These are phyloP conservation scores for Acromyrmex echinatior DNA, from an alignment of 1,140 invertebrate genomes.

Conservation along the genomic window DNA sequence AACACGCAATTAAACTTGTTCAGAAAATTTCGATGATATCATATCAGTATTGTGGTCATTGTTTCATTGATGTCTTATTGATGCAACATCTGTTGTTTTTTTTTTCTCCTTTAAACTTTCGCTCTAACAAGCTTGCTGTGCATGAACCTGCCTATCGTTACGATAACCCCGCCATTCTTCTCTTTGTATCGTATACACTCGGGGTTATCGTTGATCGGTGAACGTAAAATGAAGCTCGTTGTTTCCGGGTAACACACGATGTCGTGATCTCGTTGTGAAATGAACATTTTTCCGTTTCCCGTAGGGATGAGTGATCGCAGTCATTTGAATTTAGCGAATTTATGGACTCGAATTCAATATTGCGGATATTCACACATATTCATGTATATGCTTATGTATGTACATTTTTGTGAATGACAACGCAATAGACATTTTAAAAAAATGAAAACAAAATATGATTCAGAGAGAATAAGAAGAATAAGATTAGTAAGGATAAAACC, in stretches of 20 bases:
- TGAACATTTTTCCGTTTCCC: conserved; percentile 19
- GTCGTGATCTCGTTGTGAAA: conserved; percentile 53
- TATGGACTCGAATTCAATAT: neutral
- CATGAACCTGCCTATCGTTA: conserved; percentile 64
- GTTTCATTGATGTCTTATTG: conserved; percentile 16
- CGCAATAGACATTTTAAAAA: neutral
- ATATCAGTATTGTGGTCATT: neutral
- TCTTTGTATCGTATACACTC: conserved; percentile 38
- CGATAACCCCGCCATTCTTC: conserved; percentile 70
- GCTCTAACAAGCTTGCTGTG: conserved; percentile 24
- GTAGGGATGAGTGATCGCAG: neutral
- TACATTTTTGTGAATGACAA: neutral
- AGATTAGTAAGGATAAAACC: neutral
- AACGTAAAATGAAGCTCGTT: conserved; percentile 57
- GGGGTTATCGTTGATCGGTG: conserved; percentile 63
- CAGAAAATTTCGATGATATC: neutral
- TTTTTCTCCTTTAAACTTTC: neutral
- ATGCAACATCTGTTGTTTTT: conserved; percentile 20
- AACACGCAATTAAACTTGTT: too few species aligned
- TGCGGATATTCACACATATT: neutral
- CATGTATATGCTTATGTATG: neutral
- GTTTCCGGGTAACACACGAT: conserved; percentile 70
- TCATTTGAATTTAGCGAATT: neutral
- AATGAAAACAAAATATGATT: neutral
- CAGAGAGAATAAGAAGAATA: neutral